These are phyloP conservation scores for Hafferia zeledoni DNA, from an alignment of 2,797 vertebrate genomes.

Conservation along the genomic window DNA sequence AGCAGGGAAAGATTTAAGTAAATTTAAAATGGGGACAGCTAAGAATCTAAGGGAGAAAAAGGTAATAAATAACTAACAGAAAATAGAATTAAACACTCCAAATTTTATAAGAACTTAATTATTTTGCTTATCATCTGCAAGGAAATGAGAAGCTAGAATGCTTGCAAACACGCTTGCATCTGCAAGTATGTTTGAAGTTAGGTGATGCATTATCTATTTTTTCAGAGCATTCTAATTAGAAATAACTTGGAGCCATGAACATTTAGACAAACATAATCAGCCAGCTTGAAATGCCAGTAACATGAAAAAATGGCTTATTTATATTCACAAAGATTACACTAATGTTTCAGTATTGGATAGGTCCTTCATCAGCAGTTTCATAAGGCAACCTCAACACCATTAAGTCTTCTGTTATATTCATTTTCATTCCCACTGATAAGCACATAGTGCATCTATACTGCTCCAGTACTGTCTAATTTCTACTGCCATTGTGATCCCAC, in stretches of 20 bases:
- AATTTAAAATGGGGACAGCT: not conserved
- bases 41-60: not conserved
- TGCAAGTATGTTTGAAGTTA: not conserved
- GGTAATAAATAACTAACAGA: not conserved
- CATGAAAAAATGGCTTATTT: not conserved
- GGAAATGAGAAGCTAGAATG: slow-evolving; percentile 4
- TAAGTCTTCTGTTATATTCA: not conserved
- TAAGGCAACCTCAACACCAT: not conserved
- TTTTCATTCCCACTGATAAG: not conserved
- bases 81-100: not conserved
- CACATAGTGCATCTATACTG: not conserved
- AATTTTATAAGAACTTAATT: not conserved
- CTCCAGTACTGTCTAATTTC: not conserved
- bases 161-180: not conserved
- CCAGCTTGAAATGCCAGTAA: not conserved
- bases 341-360: not conserved
- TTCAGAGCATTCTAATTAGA: slow-evolving; percentile 20
- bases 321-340: not conserved
- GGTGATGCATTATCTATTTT: not conserved
- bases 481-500: not conserved
- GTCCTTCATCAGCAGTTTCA: not conserved
- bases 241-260: not conserved
- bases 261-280: not conserved
- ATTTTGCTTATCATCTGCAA: slow-evolving; percentile 5
- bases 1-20: not conserved